Evolutionary conservation across 2,888 invertebrate genomes (phyloP), one percentile per base, ranked within the genome.

Genomic region (Linnaemya tessellans): DNA sequence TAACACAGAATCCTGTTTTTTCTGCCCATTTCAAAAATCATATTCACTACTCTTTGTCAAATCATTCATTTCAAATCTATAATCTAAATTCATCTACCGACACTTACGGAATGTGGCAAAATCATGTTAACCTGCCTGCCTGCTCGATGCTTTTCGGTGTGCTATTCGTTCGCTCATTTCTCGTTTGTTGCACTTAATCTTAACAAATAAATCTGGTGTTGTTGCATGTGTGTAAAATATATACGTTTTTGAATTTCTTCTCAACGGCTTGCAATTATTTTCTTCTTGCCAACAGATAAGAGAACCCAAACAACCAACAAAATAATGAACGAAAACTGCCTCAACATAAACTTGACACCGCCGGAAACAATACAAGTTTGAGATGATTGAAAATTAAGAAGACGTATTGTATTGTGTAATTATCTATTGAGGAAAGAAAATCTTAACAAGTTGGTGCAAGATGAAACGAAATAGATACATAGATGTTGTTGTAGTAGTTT

Each of bases 291-390:
- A 3, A 54, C 46, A 43, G 46, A 22, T n/a, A 46, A 18, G 58
- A 75, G 62, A 51, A 43, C 11, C 30, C n/a, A 5, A 38, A 35
- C 13, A 9, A 3, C 11, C 30, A 51, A 20, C 46, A 46, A 22
- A 18, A 25, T 15, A 3, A 35, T 18, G 43, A 81, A 41, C 46
- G 49, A 43, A 60, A 62, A 62, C 25, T 25, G 18, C n/a, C 74
- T 68, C 8, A 2, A 20, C 51, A 58, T 82, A 75, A 85, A 85
- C 85, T 79, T 82, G 79, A 85, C 75, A 85, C 82, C 82, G 79
- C 82, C 74, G 82, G 82, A 85, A 85, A 85, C 79, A 80, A 80
- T 80, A 80, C 85, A 82, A 85, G 82, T 85, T 85, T 85, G 54
- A 46, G 75, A 38, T 85, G 82, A 85, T 81, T 82, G 79, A 82